A percentile compares a stretch with the other conserved stretches of the same genome.
Conservation (phyloP, 2,797 vertebrate species). For the Peromyscus eremicus region DNA sequence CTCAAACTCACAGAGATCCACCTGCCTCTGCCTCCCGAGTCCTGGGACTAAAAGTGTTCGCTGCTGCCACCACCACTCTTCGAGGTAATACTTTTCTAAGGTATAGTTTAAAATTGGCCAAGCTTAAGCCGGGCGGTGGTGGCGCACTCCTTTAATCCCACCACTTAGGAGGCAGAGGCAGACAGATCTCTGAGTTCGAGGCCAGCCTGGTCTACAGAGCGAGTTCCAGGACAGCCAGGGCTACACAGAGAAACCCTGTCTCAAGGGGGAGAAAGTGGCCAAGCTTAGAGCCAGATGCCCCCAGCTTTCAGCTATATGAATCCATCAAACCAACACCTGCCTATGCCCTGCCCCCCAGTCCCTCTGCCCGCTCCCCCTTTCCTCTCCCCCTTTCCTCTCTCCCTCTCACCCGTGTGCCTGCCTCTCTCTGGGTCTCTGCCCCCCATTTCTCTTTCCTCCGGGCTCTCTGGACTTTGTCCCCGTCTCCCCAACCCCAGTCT, state of each 20-base stretch:
- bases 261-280: background rate
- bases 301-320: background rate
- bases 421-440: background rate
- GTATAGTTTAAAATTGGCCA: background rate
- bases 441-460: too few species aligned
- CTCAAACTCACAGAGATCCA: too few species aligned
- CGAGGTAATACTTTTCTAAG: background rate
- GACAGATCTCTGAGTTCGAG: background rate
- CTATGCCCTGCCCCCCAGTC: background rate
- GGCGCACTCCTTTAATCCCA: background rate
- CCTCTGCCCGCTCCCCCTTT: background rate
- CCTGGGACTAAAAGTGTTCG: too few species aligned
- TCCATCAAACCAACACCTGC: background rate
- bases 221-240: background rate
- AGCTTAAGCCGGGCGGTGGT: too few species aligned
- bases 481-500: conserved; percentile 63
- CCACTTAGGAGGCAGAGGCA: background rate
- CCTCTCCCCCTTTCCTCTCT: fast-evolving
- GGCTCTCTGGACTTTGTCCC: background rate
- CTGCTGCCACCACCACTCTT: too few species aligned
- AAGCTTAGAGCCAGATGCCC: background rate
- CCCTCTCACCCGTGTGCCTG: background rate
- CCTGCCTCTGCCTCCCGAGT: too few species aligned
- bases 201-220: background rate
- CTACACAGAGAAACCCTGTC: background rate